Evolutionary conservation across 2,113 vertebrate genomes (phyloP).

Genomic region (Macaca mulatta): DNA sequence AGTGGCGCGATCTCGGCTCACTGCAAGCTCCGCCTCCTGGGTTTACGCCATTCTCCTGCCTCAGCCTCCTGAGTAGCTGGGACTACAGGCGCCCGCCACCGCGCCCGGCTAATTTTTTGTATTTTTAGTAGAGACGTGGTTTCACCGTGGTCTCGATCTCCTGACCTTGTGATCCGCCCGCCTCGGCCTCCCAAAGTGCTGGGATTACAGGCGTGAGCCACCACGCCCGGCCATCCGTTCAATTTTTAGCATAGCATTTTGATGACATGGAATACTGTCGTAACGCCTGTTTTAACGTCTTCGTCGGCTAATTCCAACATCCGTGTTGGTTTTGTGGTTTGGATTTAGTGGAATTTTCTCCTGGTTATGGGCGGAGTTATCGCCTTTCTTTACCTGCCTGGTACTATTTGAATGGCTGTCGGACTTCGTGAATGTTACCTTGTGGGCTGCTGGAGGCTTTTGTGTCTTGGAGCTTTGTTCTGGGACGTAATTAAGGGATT

Average conservation of each 20-base stretch:
- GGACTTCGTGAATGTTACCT: rapidly evolving
- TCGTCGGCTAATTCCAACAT: neutral
- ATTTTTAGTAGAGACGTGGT: too few relatives aligned
- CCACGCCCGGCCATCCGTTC: too few relatives aligned
- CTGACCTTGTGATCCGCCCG: too few relatives aligned
- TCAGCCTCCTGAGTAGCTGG: too few relatives aligned
- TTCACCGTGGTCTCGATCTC: too few relatives aligned
- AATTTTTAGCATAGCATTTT: neutral
- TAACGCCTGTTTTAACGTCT: neutral
- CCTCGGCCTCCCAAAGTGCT: too few relatives aligned
- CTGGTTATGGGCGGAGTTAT: rapidly evolving
- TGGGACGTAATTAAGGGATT: neutral
- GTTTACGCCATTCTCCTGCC: too few relatives aligned
- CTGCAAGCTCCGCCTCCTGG: too few relatives aligned
- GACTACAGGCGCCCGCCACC: too few relatives aligned
- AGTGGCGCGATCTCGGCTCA: too few relatives aligned
- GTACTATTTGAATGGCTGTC: neutral
- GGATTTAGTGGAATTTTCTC: neutral
- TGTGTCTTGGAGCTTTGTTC: neutral
- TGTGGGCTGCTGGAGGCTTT: neutral
- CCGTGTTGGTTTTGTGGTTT: neutral
- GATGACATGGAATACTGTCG: neutral
- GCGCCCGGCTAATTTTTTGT: too few relatives aligned
- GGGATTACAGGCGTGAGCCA: too few relatives aligned
- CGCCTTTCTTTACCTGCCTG: neutral